These are phyloP conservation scores for Agrotis ipsilon DNA, from an alignment of 2,888 invertebrate species.

Conservation along the genomic window DNA sequence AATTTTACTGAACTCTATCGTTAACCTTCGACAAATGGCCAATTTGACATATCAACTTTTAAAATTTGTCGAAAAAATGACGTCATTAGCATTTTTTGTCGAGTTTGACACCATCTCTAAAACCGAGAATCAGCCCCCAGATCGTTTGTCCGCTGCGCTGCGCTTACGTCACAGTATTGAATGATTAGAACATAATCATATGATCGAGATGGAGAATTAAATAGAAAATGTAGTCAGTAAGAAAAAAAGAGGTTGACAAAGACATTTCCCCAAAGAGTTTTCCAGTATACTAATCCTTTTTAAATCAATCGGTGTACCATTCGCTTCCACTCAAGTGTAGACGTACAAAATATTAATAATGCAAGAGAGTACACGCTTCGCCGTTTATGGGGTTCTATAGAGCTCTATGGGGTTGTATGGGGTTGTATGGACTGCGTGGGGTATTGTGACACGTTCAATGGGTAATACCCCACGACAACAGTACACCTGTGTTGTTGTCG, in stretches of 20 bases:
- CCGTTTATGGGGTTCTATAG: conserved; percentile 56
- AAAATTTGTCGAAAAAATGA: no score
- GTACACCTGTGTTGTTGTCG: conserved; percentile 61
- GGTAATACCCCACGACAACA: conserved; percentile 65
- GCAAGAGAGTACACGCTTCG: conserved; percentile 54
- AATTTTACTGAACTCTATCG: no score
- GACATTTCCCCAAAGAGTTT: conserved; percentile 22
- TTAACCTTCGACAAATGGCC: no score
- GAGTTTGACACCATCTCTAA: no score
- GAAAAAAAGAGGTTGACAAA: not conserved
- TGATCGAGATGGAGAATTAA: no score
- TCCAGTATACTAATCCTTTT: conserved; percentile 56
- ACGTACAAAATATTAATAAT: conserved; percentile 62
- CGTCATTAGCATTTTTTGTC: no score
- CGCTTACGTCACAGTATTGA: no score
- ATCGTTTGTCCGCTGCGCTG: no score
- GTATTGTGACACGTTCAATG: conserved; percentile 65
- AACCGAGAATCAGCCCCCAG: no score
- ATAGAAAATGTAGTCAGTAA: no score
- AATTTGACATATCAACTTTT: no score
- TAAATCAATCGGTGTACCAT: conserved; percentile 50
- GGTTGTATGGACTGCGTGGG: conserved; percentile 52
- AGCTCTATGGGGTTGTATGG: conserved; percentile 44
- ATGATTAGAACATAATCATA: no score
- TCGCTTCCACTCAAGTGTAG: conserved; percentile 38